Evolutionary conservation across 2,888 invertebrate species (phyloP), one percentile per base, ranked within the genome.

Genomic region (Flabesymbios commensalis): DNA sequence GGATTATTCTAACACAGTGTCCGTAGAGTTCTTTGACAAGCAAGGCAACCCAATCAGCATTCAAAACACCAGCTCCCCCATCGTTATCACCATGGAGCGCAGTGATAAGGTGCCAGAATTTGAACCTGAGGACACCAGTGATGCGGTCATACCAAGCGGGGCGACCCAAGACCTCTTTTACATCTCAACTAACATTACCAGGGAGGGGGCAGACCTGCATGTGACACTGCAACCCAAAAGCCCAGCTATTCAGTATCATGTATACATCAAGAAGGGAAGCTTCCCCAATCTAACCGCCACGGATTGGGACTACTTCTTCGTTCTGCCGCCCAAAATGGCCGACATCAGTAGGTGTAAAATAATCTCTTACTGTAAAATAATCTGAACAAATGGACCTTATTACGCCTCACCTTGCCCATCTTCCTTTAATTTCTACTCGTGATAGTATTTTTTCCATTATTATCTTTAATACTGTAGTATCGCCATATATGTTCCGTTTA

Each of bases 41-140:
- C 31, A 64, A 22, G 64, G 63, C 19, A 41, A 53, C 1, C 52
- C 56, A 26, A 55, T 71, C 24, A 33, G 28, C 10, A 59, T 72
- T 14, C 36, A 22, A 2, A 49, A 51, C 26, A n/a, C 64, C 19
- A 32, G 42, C 19, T 42, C 61, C 19, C 73, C 74, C 2, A 59
- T 78, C 31, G 63, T 64, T 39, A 63, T 78, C 22, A 45, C 33
- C n/a, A 73, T 77, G 7, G 73, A 74, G 0, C 55, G 70, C 14
- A 71, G 43, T 47, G 52, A 31, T 36, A 2, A 36, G 51, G 47
- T 61, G 57, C 49, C 45, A 28, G 41, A 3, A 26, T 28, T 24
- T 1, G 33, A 42, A 31, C 3, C 28, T 59, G 29, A 19, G 41
- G 59, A 32, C 56, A 33, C n/a, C 22, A 4, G 42, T 29, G 49